Conservation (phyloP, 2,113 vertebrate genomes). For the Phalacrocorax aristotelis region DNA sequence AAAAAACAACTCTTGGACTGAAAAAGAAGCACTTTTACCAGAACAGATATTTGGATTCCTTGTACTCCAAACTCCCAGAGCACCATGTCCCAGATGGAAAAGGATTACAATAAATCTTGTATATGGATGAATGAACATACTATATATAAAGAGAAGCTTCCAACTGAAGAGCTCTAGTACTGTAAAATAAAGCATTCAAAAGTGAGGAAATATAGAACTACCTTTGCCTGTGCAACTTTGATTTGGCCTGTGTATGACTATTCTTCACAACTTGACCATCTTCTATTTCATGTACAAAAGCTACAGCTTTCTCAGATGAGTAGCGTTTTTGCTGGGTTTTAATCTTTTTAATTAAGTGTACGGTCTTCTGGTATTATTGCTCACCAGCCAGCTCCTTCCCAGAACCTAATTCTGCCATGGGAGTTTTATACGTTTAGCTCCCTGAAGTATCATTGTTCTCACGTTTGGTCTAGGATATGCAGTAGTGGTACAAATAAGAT, state of each 20-base stretch:
- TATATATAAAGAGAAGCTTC: background rate
- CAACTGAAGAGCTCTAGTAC: background rate
- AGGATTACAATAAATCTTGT: background rate
- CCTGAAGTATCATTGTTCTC: background rate
- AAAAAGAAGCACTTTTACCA: background rate
- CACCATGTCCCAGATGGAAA: background rate
- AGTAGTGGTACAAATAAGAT: background rate
- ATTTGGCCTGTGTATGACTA: background rate
- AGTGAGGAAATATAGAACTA: background rate
- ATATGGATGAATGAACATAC: background rate
- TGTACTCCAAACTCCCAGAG: background rate
- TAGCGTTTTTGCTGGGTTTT: background rate
- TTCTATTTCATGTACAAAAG: background rate
- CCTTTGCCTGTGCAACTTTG: background rate
- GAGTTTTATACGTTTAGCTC: background rate
- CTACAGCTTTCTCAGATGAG: background rate
- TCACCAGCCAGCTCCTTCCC: background rate
- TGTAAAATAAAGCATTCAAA: background rate
- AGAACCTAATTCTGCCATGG: background rate
- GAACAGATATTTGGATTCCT: background rate
- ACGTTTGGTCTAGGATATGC: background rate
- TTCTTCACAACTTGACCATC: background rate
- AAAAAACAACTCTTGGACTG: background rate
- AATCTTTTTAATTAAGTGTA: background rate
- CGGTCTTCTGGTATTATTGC: background rate